Percentiles rank a stretch among this genome's conserved stretches.
These are phyloP conservation scores for Tautogolabrus adspersus DNA, from an alignment of 2,113 vertebrate genomes.

Conservation along the genomic window DNA sequence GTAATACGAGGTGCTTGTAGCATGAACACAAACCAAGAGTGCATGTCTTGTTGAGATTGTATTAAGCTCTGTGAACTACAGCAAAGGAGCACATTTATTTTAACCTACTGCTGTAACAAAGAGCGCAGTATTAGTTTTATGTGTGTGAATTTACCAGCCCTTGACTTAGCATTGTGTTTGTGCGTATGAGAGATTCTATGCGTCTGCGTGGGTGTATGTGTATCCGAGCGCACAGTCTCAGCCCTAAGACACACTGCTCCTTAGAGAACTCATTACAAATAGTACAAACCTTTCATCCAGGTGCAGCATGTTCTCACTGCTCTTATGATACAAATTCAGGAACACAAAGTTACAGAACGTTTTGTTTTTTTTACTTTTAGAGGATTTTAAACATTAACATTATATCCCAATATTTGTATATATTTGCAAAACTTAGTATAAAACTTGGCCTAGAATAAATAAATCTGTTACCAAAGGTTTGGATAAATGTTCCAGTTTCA, in stretches of 20 bases:
- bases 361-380: background rate
- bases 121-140: no score
- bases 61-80: background rate
- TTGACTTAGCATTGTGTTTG: background rate
- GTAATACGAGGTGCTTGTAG: constrained; percentile 8
- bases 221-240: constrained; percentile 15
- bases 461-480: background rate
- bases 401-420: background rate
- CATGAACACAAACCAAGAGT: constrained; percentile 20
- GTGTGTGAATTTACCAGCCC: no score
- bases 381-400: no score
- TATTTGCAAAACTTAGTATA: background rate
- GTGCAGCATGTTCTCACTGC: constrained; percentile 37
- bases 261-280: constrained; percentile 58
- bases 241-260: constrained; percentile 36
- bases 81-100: no score
- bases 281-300: constrained; percentile 45
- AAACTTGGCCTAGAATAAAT: background rate
- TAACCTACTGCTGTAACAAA: no score
- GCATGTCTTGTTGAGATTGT: background rate
- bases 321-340: constrained; percentile 18
- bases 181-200: constrained; percentile 12
- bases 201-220: constrained; percentile 1
- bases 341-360: background rate
- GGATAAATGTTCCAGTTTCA: background rate